phyloP scores from a whole-genome alignment of 1,140 invertebrate genomes.

The Propsilocerus akamusi region DNA sequence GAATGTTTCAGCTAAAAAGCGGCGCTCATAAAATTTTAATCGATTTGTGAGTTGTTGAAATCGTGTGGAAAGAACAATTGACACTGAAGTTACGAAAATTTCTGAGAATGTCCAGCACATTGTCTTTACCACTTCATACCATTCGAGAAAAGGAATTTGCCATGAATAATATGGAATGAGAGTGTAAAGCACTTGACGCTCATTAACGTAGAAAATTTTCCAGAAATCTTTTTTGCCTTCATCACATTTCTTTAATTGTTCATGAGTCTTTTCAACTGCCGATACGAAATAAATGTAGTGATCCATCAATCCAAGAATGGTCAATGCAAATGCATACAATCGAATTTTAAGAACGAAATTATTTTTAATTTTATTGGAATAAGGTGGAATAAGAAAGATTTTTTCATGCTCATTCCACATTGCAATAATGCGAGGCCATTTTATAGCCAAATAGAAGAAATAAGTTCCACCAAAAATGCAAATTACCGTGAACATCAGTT shows the following conservation, averaged over 20 bases:
- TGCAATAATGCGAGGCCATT: neutral
- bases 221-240: neutral
- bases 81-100: neutral
- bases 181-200: neutral
- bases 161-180: neutral
- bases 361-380: neutral
- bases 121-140: neutral
- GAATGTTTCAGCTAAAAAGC: neutral
- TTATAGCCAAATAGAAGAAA: neutral
- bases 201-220: neutral
- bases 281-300: neutral
- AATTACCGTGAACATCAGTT: neutral
- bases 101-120: neutral
- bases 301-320: neutral
- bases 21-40: neutral
- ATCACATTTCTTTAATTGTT: neutral
- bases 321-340: neutral
- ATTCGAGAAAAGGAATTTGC: neutral
- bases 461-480: neutral
- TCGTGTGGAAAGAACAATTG: neutral
- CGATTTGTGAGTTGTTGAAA: slow-evolving; percentile 2
- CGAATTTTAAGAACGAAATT: neutral
- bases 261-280: neutral
- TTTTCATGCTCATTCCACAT: neutral
- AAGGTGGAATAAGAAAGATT: neutral